phyloP scores from a whole-genome alignment of 2,888 invertebrate genomes.

The Ischnus inquisitorius region DNA sequence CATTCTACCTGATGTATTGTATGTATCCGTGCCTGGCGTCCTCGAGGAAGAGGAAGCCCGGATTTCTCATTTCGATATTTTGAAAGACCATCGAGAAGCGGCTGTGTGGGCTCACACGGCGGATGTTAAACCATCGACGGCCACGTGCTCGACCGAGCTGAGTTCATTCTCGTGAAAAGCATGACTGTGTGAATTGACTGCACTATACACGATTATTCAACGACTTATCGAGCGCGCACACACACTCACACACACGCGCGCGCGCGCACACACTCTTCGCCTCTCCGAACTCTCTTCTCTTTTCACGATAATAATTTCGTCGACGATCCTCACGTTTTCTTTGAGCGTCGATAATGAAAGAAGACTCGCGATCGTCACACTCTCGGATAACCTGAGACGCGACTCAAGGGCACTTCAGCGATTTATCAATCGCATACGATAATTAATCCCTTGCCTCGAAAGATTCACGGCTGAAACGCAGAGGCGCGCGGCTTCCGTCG shows the following conservation, averaged over 20 bases:
- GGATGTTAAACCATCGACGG: conserved; percentile 26
- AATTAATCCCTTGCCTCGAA: conserved; percentile 16
- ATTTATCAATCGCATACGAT: conserved; percentile 44
- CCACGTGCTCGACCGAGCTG: conserved; percentile 48
- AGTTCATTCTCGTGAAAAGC: conserved; percentile 18
- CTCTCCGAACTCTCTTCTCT: not conserved
- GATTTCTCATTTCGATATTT: conserved; percentile 84
- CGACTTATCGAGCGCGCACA: not conserved
- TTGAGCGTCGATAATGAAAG: not conserved
- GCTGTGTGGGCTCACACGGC: not conserved
- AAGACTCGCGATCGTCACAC: not conserved
- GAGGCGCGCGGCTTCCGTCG: conserved; percentile 43
- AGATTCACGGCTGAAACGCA: conserved; percentile 56
- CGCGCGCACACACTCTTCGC: too few species aligned
- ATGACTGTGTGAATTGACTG: not conserved
- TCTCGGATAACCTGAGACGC: conserved; percentile 1
- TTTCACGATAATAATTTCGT: conserved; percentile 29
- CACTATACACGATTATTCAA: not conserved
- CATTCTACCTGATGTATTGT: conserved; percentile 82
- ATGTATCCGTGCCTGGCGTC: conserved; percentile 84
- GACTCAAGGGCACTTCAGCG: conserved; percentile 7
- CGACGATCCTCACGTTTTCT: conserved; percentile 19
- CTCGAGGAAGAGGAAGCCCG: conserved; percentile 83
- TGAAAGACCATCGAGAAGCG: conserved; percentile 82
- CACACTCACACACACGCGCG: not conserved